Conservation (phyloP, 1,140 invertebrate species). For the Papilio machaon region DNA sequence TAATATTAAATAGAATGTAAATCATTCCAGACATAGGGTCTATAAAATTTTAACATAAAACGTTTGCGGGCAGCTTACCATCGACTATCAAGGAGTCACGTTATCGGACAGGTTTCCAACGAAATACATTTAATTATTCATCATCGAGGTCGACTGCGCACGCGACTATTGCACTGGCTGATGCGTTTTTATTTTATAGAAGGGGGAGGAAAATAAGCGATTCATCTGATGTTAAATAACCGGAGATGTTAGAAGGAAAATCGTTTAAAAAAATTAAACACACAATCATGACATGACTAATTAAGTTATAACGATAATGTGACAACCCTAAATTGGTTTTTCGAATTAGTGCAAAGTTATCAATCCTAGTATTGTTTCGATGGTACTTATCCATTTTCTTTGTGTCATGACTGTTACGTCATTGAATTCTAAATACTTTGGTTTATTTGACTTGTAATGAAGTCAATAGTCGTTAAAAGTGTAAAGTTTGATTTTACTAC, state of each 20-base stretch:
- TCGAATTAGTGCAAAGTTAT: background rate
- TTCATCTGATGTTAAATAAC: background rate
- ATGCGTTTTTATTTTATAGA: conserved; percentile 8
- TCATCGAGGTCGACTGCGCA: conserved; percentile 39
- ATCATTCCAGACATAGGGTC: background rate
- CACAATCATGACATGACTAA: background rate
- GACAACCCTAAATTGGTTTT: background rate
- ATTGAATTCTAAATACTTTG: no score
- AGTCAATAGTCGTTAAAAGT: no score
- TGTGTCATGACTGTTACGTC: no score
- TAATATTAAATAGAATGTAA: background rate
- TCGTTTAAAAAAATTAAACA: background rate
- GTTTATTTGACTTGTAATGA: no score
- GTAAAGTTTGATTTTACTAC: no score
- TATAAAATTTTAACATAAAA: conserved; percentile 22
- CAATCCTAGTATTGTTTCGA: no score
- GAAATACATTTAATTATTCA: conserved; percentile 40
- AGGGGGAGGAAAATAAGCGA: conserved; percentile 1
- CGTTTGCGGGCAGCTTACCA: background rate
- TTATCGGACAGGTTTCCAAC: conserved; percentile 36
- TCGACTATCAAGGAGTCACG: conserved; percentile 30
- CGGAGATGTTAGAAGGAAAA: background rate
- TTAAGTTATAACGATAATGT: background rate
- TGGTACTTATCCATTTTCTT: no score
- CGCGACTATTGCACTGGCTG: conserved; percentile 36